Conservation (phyloP, 2,797 vertebrate genomes). For the Sebastes itinus region DNA sequence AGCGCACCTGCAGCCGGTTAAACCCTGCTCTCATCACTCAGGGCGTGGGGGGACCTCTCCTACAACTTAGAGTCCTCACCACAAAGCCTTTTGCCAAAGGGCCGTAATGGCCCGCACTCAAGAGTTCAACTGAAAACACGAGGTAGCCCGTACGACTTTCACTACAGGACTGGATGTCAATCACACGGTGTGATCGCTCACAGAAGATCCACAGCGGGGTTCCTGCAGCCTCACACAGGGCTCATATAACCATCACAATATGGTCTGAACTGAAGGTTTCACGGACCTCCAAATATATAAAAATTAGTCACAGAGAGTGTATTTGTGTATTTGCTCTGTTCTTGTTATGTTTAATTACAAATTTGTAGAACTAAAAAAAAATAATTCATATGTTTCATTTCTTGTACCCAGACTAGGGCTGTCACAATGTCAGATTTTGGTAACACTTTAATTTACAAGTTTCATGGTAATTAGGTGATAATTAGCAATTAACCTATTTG, state of each 20-base stretch:
- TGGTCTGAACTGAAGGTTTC: neutral
- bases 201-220: slow-evolving; percentile 14
- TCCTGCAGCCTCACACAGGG: slow-evolving; percentile 9
- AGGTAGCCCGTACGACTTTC: slow-evolving; percentile 40
- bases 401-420: neutral
- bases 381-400: too few species aligned
- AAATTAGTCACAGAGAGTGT: neutral
- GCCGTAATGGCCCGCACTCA: slow-evolving; percentile 42
- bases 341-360: neutral
- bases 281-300: neutral
- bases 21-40: slow-evolving; percentile 84
- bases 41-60: slow-evolving; percentile 71
- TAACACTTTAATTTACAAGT: too few species aligned
- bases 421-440: too few species aligned
- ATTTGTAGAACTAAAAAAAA: neutral
- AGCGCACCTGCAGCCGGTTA: slow-evolving; percentile 85
- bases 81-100: slow-evolving; percentile 57
- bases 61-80: slow-evolving; percentile 51
- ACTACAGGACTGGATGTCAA: slow-evolving; percentile 20
- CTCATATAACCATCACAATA: neutral
- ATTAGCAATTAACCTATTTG: too few species aligned
- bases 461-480: too few species aligned
- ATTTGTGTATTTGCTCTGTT: neutral
- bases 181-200: slow-evolving; percentile 13
- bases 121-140: slow-evolving; percentile 57